Percentiles rank a stretch among this genome's conserved stretches.
phyloP scores from a whole-genome alignment of 2,888 invertebrate genomes.

The Synergus laeviventris region DNA sequence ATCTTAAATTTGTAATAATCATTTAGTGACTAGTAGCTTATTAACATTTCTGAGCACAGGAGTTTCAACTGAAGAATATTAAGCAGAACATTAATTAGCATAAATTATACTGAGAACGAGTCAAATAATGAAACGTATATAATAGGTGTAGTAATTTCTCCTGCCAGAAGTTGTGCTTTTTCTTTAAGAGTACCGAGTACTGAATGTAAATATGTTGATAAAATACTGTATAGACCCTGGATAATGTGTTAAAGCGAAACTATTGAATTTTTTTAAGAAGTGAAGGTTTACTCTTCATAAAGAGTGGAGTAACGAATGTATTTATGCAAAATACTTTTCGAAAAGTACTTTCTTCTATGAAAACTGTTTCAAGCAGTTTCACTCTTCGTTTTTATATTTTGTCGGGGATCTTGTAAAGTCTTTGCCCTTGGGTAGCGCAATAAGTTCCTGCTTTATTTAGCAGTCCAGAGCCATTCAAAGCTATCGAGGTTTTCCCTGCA shows the following conservation, averaged over 20 bases:
- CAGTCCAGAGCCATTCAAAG: not conserved
- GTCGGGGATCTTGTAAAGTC: not conserved
- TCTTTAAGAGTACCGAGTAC: not conserved
- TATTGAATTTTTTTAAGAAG: not conserved
- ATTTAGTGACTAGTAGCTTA: slow-evolving; percentile 31
- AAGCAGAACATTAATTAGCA: slow-evolving; percentile 32
- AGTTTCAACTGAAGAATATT: slow-evolving; percentile 30
- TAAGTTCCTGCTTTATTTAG: slow-evolving; percentile 16
- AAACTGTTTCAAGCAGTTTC: not conserved
- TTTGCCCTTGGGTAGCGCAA: not conserved
- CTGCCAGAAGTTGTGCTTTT: slow-evolving; percentile 1
- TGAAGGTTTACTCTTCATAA: not conserved
- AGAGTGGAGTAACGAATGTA: not conserved
- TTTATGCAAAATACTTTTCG: not conserved
- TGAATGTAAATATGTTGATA: not conserved
- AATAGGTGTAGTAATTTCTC: slow-evolving; percentile 14
- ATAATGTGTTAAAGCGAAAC: not conserved
- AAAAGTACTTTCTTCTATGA: not conserved
- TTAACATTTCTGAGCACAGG: slow-evolving; percentile 26
- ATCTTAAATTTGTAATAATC: slow-evolving; percentile 24
- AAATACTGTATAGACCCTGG: not conserved
- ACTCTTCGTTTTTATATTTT: not conserved
- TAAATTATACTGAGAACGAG: slow-evolving; percentile 24
- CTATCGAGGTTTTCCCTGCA: not conserved
- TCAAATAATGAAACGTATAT: slow-evolving; percentile 10